Evolutionary conservation across 2,888 invertebrate genomes (phyloP).

Genomic region (Pristionchus maxplancki): DNA sequence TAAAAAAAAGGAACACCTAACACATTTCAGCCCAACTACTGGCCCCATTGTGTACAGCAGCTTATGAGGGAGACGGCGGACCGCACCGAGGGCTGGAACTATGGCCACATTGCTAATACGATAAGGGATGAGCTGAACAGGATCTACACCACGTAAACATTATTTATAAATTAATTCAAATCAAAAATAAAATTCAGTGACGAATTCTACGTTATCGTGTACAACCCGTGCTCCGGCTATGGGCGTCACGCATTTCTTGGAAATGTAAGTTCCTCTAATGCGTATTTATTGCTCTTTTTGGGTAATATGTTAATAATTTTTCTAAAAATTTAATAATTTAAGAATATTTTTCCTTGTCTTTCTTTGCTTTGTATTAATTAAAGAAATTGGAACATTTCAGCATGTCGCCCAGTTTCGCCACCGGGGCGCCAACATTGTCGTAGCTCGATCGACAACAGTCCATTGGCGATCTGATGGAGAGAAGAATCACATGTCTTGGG

Average conservation of each 20-base stretch:
- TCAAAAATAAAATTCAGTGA: not conserved
- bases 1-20: too few relatives aligned
- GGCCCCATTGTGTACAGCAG: not conserved
- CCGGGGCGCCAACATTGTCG: not conserved
- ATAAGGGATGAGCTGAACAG: not conserved
- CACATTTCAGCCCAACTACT: not conserved
- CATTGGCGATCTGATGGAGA: not conserved
- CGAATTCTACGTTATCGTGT: not conserved
- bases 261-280: not conserved
- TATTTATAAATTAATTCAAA: not conserved
- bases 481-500: not conserved
- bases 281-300: too few relatives aligned
- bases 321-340: too few relatives aligned
- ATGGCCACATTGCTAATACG: not conserved
- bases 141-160: not conserved
- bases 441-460: not conserved
- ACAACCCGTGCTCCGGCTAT: not conserved
- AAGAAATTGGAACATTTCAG: too few relatives aligned
- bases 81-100: not conserved
- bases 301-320: too few relatives aligned
- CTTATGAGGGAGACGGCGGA: not conserved
- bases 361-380: too few relatives aligned
- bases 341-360: too few relatives aligned
- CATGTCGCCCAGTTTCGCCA: not conserved
- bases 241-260: not conserved